phyloP scores from a whole-genome alignment of 1,140 invertebrate genomes.

The Drosophila lowei region DNA sequence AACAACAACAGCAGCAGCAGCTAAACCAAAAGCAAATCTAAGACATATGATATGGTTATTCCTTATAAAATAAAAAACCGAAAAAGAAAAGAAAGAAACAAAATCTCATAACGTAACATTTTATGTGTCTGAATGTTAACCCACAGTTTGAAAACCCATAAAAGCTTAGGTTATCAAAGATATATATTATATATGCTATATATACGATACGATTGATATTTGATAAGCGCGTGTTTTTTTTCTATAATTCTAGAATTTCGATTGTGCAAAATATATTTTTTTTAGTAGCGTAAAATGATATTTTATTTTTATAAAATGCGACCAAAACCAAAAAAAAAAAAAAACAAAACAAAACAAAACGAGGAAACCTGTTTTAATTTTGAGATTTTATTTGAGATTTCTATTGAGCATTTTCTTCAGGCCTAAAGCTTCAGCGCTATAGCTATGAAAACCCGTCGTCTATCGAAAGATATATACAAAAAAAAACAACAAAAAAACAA shows the following conservation, averaged over 20 bases:
- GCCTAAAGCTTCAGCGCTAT: conserved; percentile 58
- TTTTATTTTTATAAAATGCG: conserved; percentile 81
- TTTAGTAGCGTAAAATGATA: conserved; percentile 61
- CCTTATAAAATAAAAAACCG: conserved; percentile 17
- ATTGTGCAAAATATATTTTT: conserved; percentile 81
- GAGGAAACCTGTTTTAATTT: conserved; percentile 27
- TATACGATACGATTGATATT: conserved; percentile 54
- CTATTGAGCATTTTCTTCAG: conserved; percentile 50
- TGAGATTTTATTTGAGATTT: conserved; percentile 32
- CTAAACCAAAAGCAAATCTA: conserved; percentile 41
- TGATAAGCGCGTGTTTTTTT: conserved; percentile 70
- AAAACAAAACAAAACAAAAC: neutral
- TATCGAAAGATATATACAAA: conserved; percentile 60
- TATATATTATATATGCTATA: conserved; percentile 34
- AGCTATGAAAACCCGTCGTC: conserved; percentile 19
- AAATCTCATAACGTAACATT: conserved; percentile 68
- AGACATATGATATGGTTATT: conserved; percentile 46
- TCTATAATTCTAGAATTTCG: conserved; percentile 71
- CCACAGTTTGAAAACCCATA: conserved; percentile 39
- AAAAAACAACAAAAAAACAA: conserved; percentile 27
- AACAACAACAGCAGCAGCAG: conserved; percentile 18
- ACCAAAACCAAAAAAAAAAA: conserved; percentile 47
- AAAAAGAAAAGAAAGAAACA: conserved; percentile 11
- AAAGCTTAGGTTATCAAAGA: conserved; percentile 35
- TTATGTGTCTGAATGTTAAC: conserved; percentile 75